Base-by-base conservation (phyloP, 2,113 vertebrate species). In the Plestiodon gilberti region DNA sequence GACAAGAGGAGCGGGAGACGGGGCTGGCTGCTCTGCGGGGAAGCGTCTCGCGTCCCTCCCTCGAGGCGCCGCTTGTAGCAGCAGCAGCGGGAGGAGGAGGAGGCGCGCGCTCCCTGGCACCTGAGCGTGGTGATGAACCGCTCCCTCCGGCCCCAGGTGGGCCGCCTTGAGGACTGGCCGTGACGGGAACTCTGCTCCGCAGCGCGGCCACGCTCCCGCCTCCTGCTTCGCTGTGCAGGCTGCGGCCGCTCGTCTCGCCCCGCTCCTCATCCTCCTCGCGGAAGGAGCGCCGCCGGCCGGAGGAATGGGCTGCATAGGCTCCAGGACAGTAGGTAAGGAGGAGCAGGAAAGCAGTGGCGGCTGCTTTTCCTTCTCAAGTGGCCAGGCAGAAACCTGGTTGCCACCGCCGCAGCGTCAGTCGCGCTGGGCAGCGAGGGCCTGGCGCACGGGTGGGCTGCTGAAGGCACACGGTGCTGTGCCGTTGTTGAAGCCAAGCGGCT, bases 281-380 rank as follows among this genome's bases (percentile, higher is more conserved):
- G 85, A 91, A 76, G 81, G 84, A 71, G 90, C 90, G 78, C 81
- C 70, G 87, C 91, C 86, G 48, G 88, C 93, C 88, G 91, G 93
- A 95, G 95, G 86, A 93, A 97, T 97, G 96, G 96, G 96, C 94
- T 97, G 96, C 96, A 97, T 97, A 90, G 96, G 96, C 94, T 97
- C 96, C 93, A 90, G 96, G 95, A 97, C 96, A 48, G 96, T 97
- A 91, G 96, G 96, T 97, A 95, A 96, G 96, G 94, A 93, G 90
- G 89, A 90, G 76, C 38, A 1, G 85, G 35, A 82, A 85, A 17
- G 40, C 38, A 22, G 61, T 61, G 3, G 8, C 55, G 57, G 90
- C 84, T 78, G 87, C 73, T 78, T 87, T 87, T 48, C 40, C 59
- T 52, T 38, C 71, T 82, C 64, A 1, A n/a, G 70, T 77, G 38